Percentiles rank a stretch among this genome's conserved stretches.
Evolutionary conservation across 2,113 vertebrate genomes (phyloP).

Genomic region (Chloroceryle aenea): DNA sequence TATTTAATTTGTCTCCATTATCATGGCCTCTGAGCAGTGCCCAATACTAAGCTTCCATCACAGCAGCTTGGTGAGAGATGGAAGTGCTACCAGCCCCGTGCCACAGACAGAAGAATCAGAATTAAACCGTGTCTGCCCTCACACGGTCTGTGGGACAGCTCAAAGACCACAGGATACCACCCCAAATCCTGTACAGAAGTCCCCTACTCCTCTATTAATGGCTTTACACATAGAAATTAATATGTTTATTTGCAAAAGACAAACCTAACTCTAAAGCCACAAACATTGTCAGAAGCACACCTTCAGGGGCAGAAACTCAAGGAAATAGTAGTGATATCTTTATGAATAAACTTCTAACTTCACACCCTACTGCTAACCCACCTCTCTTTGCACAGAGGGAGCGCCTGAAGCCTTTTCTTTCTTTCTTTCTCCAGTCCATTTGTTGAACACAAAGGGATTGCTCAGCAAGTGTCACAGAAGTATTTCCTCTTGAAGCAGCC

Average conservation of each 20-base stretch:
- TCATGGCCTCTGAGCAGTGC: not conserved
- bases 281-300: not conserved
- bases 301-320: not conserved
- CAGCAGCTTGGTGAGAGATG: accelerated
- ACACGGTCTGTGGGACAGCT: not conserved
- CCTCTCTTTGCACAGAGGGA: not conserved
- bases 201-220: not conserved
- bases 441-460: not conserved
- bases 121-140: not conserved
- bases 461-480: not conserved
- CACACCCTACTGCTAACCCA: not conserved
- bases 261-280: not conserved
- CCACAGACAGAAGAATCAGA: not conserved
- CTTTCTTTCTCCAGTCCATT: not conserved
- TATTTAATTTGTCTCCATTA: not conserved
- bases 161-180: not conserved
- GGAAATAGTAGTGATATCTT: not conserved
- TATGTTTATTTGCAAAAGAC: not conserved
- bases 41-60: accelerated
- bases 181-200: not conserved
- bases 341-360: not conserved
- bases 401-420: not conserved
- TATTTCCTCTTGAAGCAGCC: not conserved
- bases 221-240: not conserved
- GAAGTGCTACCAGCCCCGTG: not conserved